A percentile compares a stretch with the other conserved stretches of the same genome.
Conservation (phyloP, 2,888 invertebrate species). For the Agrotis puta region DNA sequence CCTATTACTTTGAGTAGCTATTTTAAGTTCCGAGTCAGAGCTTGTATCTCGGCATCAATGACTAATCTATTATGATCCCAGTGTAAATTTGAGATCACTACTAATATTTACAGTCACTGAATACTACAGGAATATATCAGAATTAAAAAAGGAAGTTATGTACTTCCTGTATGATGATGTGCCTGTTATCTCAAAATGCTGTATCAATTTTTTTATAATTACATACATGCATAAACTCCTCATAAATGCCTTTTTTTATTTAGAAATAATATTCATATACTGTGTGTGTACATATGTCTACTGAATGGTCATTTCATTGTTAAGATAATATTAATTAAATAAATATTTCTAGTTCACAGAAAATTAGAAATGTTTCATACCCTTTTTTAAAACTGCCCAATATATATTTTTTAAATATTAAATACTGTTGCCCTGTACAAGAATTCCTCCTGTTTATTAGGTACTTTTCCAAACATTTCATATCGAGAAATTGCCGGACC, state of each 20-base stretch:
- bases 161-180: constrained; percentile 29
- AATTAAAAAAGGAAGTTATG: constrained; percentile 33
- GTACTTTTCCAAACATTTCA: too few relatives aligned
- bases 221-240: not conserved
- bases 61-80: constrained; percentile 44
- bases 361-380: not conserved
- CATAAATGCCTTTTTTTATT: not conserved
- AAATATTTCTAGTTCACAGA: too few relatives aligned
- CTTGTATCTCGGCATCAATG: constrained; percentile 27
- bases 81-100: constrained; percentile 29
- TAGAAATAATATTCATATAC: too few relatives aligned
- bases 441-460: too few relatives aligned
- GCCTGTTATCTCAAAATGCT: constrained; percentile 31
- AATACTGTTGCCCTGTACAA: too few relatives aligned
- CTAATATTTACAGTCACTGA: constrained; percentile 10
- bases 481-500: too few relatives aligned
- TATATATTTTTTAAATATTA: too few relatives aligned
- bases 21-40: constrained; percentile 47
- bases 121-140: not conserved
- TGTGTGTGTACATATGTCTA: too few relatives aligned
- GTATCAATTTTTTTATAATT: not conserved
- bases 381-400: not conserved
- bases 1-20: constrained; percentile 23
- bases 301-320: too few relatives aligned
- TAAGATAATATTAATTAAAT: too few relatives aligned